Conservation (phyloP, 2,888 invertebrate genomes). For the Tenthredo mesomela region DNA sequence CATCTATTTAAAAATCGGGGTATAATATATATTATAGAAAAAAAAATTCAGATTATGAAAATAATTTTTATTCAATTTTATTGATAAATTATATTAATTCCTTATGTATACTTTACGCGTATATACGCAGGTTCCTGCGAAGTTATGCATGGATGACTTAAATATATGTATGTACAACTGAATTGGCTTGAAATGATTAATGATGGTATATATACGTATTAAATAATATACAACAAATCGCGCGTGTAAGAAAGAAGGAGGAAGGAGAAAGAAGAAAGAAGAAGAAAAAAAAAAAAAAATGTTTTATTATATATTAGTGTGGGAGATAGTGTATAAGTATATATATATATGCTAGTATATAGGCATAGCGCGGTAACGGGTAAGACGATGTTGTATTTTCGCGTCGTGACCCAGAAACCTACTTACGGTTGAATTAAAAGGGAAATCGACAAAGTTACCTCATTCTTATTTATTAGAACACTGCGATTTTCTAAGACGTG, state of each 20-base stretch:
- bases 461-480: constrained; percentile 46
- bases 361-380: constrained; percentile 40
- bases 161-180: not conserved
- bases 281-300: constrained; percentile 30
- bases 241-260: not conserved
- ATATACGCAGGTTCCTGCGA: not conserved
- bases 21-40: not conserved
- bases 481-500: constrained; percentile 27
- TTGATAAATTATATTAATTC: not conserved
- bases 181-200: constrained; percentile 30
- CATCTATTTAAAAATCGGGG: not conserved
- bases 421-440: constrained; percentile 72
- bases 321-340: constrained; percentile 17
- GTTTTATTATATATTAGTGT: not conserved
- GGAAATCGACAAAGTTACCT: constrained; percentile 69
- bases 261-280: not conserved
- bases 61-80: not conserved
- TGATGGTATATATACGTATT: not conserved
- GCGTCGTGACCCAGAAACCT: constrained; percentile 70
- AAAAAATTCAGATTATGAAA: too few species aligned
- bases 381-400: constrained; percentile 64
- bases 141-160: not conserved
- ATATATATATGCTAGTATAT: not conserved
- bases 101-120: not conserved
- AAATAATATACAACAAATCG: constrained; percentile 39